Percentiles rank a stretch among this genome's conserved stretches.
Evolutionary conservation across 2,888 invertebrate genomes (phyloP).

Genomic region (Synergus umbraculus): DNA sequence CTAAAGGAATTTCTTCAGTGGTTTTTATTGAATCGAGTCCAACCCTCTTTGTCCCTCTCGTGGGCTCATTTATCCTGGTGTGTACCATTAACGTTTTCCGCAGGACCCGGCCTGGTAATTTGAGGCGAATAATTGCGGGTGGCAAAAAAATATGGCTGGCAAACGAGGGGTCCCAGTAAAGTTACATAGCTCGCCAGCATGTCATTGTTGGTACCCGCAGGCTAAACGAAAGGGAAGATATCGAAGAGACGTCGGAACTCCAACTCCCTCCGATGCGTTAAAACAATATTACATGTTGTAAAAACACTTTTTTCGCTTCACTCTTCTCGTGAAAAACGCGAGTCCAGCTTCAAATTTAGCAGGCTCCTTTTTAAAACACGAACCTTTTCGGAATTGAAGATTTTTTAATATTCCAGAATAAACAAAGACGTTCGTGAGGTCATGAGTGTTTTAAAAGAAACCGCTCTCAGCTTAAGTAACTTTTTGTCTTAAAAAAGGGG

Average conservation of each 20-base stretch:
- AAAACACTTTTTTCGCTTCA: slow-evolving; percentile 1
- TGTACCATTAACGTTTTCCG: slow-evolving; percentile 67
- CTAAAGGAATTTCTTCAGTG: slow-evolving; percentile 8
- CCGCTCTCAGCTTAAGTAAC: neutral
- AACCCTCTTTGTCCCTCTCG: slow-evolving; percentile 13
- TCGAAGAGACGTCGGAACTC: neutral
- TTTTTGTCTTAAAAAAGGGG: neutral
- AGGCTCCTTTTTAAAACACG: neutral
- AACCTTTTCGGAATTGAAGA: neutral
- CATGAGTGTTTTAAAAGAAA: neutral
- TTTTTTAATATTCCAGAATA: neutral
- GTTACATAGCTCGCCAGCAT: slow-evolving; percentile 66
- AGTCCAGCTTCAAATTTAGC: neutral
- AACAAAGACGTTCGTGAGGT: neutral
- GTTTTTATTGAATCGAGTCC: slow-evolving; percentile 23
- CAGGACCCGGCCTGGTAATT: slow-evolving; percentile 68
- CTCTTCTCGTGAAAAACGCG: neutral
- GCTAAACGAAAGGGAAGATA: slow-evolving; percentile 50
- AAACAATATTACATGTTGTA: slow-evolving; percentile 32
- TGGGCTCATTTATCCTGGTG: slow-evolving; percentile 41
- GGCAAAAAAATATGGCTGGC: slow-evolving; percentile 66
- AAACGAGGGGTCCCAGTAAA: slow-evolving; percentile 61
- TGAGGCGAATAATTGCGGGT: slow-evolving; percentile 71
- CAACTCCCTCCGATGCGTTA: slow-evolving; percentile 7
- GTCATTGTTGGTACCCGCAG: slow-evolving; percentile 68